Base-by-base conservation (phyloP, 1,140 invertebrate genomes). In the Drosophila sp. region DNA sequence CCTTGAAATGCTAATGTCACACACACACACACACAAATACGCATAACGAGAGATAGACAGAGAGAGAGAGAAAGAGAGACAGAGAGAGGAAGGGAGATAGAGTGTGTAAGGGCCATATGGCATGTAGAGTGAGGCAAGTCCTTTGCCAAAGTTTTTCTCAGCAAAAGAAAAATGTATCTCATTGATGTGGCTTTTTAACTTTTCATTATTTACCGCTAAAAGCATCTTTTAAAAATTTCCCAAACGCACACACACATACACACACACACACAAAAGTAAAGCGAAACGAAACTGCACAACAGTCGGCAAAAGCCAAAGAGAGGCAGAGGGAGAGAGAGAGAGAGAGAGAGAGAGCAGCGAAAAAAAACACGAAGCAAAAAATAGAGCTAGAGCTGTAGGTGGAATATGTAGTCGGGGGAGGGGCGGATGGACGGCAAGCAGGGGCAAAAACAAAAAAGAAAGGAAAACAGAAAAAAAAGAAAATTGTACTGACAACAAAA, bases 191-290 rank as follows among this genome's bases (percentile, higher is more conserved):
- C 85, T 87, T 91, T 91, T 91, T 91, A 91, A 91, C 90, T 91
- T 91, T 91, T 91, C 90, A 91, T 91, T 91, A 91, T 91, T 90
- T 91, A 91, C 90, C 90, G 90, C 90, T 91, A 91, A 91, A 91
- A 91, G 90, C 90, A 89, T 90, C 90, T 91, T 91, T 91, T 87
- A 91, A 91, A 91, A 85, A 84, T 82, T 91, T 90, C 80, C 73
- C 81, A 84, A 84, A 73, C 72, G 81, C 77, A 73, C 57, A 62
- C 72, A 60, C 80, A 80, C 63, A 76, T 54, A 70, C 69, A 74
- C 68, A 66, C 60, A 67, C 74, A 80, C 72, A 44, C 38, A 66
- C 41, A 70, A 54, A 40, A 72, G 17, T 11, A 70, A 58, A 30
- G 60, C 35, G 33, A 27, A 27, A 33, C 64, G 66, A 33, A 64